Conservation (phyloP, 2,888 invertebrate species). For the Oscheius sp. region DNA sequence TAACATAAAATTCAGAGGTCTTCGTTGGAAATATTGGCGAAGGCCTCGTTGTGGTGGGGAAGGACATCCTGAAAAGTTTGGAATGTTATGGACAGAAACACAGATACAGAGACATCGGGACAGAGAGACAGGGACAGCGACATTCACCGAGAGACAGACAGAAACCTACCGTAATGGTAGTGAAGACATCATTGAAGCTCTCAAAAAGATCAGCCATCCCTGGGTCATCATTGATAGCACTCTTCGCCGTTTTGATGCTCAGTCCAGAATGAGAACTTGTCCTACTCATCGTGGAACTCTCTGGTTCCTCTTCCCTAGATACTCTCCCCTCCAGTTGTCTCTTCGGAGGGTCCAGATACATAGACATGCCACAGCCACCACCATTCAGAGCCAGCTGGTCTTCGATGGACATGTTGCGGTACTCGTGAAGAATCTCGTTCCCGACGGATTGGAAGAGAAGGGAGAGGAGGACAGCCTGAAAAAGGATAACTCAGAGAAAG, state of each 20-base stretch:
- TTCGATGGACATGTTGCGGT: conserved; percentile 74
- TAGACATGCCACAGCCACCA: conserved; percentile 38
- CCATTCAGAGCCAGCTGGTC: conserved; percentile 35
- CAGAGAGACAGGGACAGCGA: too few relatives aligned
- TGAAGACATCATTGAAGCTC: conserved; percentile 55
- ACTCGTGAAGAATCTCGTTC: conserved; percentile 82
- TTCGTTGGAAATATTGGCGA: conserved; percentile 94
- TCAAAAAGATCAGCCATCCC: conserved; percentile 36
- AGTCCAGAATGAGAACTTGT: conserved; percentile 44
- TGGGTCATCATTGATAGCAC: conserved; percentile 29
- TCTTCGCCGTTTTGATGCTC: conserved; percentile 28
- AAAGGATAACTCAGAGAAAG: conserved; percentile 74
- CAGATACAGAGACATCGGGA: background rate
- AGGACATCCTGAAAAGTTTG: conserved; percentile 58
- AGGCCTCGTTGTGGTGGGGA: conserved; percentile 74
- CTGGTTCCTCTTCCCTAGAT: conserved; percentile 1
- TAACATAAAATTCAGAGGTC: conserved; percentile 77
- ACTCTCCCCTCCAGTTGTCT: background rate
- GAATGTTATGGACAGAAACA: background rate
- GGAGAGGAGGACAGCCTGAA: conserved; percentile 89
- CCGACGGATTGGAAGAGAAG: conserved; percentile 92
- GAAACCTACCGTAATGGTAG: conserved; percentile 61
- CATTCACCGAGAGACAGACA: background rate
- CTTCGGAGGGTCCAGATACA: conserved; percentile 34
- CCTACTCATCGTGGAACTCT: conserved; percentile 40